A percentile compares a stretch with the other conserved stretches of the same genome.
phyloP scores from a whole-genome alignment of 2,113 vertebrate genomes.

The Rallus limicola region DNA sequence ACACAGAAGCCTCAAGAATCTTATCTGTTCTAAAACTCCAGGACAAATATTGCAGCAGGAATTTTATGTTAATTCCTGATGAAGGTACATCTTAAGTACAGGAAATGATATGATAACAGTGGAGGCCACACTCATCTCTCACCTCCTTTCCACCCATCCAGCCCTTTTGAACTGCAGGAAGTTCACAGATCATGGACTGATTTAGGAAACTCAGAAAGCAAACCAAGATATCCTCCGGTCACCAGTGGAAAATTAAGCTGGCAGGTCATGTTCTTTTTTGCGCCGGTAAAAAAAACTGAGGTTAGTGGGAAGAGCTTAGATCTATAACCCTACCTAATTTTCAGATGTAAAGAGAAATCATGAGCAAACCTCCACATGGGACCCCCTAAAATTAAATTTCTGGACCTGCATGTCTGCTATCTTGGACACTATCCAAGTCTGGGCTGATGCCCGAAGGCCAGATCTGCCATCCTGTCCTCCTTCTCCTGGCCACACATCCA shows the following conservation, averaged over 20 bases:
- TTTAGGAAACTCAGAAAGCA: background rate
- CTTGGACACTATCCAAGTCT: background rate
- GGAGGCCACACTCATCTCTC: background rate
- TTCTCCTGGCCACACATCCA: background rate
- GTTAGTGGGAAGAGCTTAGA: background rate
- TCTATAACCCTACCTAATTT: background rate
- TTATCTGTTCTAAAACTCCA: constrained; percentile 51
- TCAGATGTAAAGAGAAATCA: background rate
- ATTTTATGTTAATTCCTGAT: constrained; percentile 32
- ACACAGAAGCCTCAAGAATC: constrained; percentile 55
- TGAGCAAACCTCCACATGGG: background rate
- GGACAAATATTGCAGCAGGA: constrained; percentile 29
- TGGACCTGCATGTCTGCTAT: background rate
- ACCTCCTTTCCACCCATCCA: background rate
- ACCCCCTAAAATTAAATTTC: background rate
- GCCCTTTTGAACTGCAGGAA: background rate
- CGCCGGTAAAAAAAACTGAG: background rate
- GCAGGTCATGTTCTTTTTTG: background rate
- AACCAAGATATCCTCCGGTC: background rate
- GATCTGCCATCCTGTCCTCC: background rate
- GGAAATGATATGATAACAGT: background rate
- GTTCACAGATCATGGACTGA: background rate
- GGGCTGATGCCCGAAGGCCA: background rate
- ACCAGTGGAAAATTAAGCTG: background rate
- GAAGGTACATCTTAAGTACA: background rate